phyloP scores from a whole-genome alignment of 2,888 invertebrate genomes.

The Argyresthia goedartella region DNA sequence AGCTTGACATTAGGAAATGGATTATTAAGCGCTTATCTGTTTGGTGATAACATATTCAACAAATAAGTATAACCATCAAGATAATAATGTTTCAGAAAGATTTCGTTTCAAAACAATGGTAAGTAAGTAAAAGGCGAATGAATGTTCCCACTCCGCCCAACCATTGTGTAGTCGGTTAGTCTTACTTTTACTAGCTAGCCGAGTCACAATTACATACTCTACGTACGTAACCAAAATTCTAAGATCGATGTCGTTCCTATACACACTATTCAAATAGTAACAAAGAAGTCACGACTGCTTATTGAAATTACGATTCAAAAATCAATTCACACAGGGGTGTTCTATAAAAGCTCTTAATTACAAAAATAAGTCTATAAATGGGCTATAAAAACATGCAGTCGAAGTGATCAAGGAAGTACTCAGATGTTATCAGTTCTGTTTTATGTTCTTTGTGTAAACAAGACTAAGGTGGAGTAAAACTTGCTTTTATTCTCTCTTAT shows the following conservation, averaged over 20 bases:
- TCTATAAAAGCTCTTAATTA: neutral
- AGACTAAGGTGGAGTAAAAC: neutral
- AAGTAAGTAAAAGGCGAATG: conserved; percentile 48
- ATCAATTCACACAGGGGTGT: neutral
- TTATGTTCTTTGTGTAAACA: neutral
- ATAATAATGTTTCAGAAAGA: neutral
- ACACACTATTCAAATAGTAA: neutral
- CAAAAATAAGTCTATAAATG: neutral
- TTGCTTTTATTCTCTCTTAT: no score
- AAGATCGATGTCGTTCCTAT: neutral
- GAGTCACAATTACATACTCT: conserved; percentile 29
- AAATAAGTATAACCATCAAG: neutral
- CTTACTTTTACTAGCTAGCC: conserved; percentile 43
- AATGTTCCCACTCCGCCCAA: conserved; percentile 38
- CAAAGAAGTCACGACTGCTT: neutral
- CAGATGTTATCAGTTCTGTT: neutral
- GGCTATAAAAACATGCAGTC: neutral
- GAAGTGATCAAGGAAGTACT: neutral
- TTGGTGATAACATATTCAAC: neutral
- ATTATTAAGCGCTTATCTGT: neutral
- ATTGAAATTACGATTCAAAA: neutral
- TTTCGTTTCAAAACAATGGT: conserved; percentile 28
- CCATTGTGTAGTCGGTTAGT: conserved; percentile 32
- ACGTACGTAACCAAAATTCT: conserved; percentile 20
- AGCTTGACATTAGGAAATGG: neutral